Evolutionary conservation across 1,140 invertebrate genomes (phyloP).

Genomic region (Achatina immaculata): DNA sequence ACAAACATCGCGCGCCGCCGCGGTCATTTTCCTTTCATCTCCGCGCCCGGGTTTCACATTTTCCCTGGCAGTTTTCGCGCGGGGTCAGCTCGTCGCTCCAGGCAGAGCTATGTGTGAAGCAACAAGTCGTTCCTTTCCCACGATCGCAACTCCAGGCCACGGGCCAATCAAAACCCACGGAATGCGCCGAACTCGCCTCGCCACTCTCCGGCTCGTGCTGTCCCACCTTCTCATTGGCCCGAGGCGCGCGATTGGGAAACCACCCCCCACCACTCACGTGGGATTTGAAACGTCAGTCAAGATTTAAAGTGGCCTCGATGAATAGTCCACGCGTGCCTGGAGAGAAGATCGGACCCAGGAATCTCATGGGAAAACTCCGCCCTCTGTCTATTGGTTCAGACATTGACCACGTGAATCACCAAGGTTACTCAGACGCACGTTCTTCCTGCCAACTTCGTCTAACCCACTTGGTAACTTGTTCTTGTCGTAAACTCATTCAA

Average conservation of each 20-base stretch:
- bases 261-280: conserved; percentile 28
- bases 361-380: conserved; percentile 60
- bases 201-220: conserved; percentile 51
- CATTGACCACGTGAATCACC: too few species aligned
- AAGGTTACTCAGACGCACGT: too few species aligned
- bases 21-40: not conserved
- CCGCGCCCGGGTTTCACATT: not conserved
- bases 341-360: conserved; percentile 43
- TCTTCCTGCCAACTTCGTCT: too few species aligned
- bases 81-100: conserved; percentile 24
- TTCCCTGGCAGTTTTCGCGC: not conserved
- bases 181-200: conserved; percentile 18
- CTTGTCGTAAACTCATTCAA: too few species aligned
- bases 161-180: conserved; percentile 46
- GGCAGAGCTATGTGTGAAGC: too few species aligned
- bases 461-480: too few species aligned
- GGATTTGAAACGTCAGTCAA: conserved; percentile 54
- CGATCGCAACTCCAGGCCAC: conserved; percentile 48
- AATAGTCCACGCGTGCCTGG: conserved; percentile 52
- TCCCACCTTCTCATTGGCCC: conserved; percentile 48
- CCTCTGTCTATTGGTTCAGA: too few species aligned
- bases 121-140: conserved; percentile 52
- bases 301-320: conserved; percentile 45
- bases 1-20: conserved; percentile 23
- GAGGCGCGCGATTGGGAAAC: conserved; percentile 39